Conservation (phyloP, 2,113 vertebrate genomes). For the Cervus canadensis region DNA sequence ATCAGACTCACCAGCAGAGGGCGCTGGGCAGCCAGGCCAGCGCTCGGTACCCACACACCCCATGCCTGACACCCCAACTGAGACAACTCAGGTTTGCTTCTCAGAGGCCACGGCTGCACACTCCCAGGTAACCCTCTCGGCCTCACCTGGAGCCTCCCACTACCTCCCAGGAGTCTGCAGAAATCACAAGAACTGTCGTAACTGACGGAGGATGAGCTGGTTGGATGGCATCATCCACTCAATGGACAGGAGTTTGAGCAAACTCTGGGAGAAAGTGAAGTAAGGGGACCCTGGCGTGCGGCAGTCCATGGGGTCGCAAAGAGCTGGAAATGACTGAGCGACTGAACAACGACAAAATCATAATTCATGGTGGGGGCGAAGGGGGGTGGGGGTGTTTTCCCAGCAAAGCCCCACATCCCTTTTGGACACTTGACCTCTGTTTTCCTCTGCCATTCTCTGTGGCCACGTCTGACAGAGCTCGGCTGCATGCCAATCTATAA, state of each 20-base stretch:
- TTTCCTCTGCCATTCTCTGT: not conserved
- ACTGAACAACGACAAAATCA: not conserved
- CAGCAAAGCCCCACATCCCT: not conserved
- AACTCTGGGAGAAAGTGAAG: not conserved
- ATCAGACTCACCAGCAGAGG: not conserved
- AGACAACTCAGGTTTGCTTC: not conserved
- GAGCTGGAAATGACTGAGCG: not conserved
- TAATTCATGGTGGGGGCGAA: not conserved
- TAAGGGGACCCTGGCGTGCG: not conserved
- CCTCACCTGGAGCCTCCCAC: not conserved
- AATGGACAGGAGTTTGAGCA: not conserved
- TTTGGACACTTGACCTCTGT: not conserved
- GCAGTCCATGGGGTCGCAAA: not conserved
- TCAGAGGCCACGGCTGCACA: not conserved
- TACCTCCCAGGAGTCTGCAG: not conserved
- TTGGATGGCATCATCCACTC: not conserved
- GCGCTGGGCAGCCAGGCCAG: not conserved
- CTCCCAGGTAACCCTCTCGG: rapidly evolving
- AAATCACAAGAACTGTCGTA: no score
- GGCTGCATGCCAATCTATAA: not conserved
- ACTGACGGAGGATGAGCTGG: not conserved
- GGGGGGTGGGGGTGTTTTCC: rapidly evolving
- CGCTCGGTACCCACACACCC: rapidly evolving
- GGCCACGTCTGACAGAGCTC: not conserved
- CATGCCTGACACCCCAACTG: not conserved